phyloP scores from a whole-genome alignment of 2,113 vertebrate species.

The Neopipo cinnamomea region DNA sequence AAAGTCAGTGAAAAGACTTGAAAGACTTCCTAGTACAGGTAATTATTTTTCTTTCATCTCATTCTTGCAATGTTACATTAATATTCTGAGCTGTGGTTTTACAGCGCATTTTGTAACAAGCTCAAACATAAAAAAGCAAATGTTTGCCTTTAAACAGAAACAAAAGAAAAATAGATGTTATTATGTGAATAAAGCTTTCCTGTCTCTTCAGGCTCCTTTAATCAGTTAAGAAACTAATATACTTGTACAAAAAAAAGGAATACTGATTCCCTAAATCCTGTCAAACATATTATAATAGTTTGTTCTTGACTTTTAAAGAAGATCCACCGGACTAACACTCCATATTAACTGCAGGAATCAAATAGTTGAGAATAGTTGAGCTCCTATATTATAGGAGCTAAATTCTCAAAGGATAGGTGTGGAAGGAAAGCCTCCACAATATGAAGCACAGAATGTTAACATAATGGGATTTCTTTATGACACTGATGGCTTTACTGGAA shows the following conservation, averaged over 20 bases:
- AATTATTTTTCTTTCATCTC: not conserved
- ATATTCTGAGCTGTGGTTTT: not conserved
- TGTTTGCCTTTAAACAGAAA: not conserved
- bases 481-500: not conserved
- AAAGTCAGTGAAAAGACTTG: not conserved
- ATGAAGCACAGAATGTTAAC: not conserved
- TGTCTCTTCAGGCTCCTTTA: not conserved
- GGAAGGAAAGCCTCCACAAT: not conserved
- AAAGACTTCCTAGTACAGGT: not conserved
- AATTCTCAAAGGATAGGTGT: not conserved
- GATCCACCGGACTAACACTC: not conserved
- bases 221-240: not conserved
- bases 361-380: too few relatives aligned
- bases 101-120: not conserved
- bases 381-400: not conserved
- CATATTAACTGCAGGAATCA: not conserved
- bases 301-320: not conserved
- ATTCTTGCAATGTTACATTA: not conserved
- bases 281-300: not conserved
- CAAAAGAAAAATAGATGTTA: not conserved
- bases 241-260: not conserved
- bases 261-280: not conserved
- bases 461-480: not conserved
- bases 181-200: not conserved
- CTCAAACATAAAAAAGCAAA: not conserved